Base-by-base conservation (phyloP, 2,888 invertebrate genomes). In the Mesorhabditis sp. region DNA sequence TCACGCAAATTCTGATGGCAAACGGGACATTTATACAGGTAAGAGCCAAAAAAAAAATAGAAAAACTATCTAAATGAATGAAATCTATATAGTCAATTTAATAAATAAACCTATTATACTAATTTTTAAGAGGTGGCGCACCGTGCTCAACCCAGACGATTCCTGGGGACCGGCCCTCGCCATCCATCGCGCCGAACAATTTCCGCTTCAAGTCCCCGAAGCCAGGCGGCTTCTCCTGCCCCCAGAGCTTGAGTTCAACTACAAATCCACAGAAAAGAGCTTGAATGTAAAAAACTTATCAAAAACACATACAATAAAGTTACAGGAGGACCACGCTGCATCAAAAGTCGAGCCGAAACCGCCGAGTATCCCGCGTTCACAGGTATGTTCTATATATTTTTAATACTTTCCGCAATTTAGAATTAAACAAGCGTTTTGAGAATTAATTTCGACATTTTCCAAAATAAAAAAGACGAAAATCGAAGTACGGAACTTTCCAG, bases 1-100 rank as follows among this genome's bases (percentile, higher is more conserved):
- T 88, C 28, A 87, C 88, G 74, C 88, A 89, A 75, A 80, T 90
- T 45, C 76, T 74, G 63, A 67, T 69, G 28, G 79, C 81, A 1
- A 75, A 81, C 43, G 86, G 87, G 50, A 78, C 80, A 28, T 72
- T 83, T 61, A 74, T 79, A 4, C 78, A 81, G 77, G 85, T 86
- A 66, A 67, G 73, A 68, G n/a, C 13, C 42, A 13, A 43, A 28
- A 28, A 28, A 28, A 28, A 28, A n/a, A n/a, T n/a, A n/a, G 28
- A 28, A 28, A 28, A 28, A 28, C 28, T 28, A 28, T 28, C 28
- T 28, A 28, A 28, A 28, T 28, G 1, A 28, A 28, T 28, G 28
- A 28, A 28, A 28, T 28, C 28, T 28, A 28, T 28, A 28, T 28
- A 28, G 28, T 28, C 28, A 28, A 50, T n/a, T 50, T 50, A 13